Evolutionary conservation across 2,888 invertebrate species (phyloP).

Genomic region (Ophion ventricosus): DNA sequence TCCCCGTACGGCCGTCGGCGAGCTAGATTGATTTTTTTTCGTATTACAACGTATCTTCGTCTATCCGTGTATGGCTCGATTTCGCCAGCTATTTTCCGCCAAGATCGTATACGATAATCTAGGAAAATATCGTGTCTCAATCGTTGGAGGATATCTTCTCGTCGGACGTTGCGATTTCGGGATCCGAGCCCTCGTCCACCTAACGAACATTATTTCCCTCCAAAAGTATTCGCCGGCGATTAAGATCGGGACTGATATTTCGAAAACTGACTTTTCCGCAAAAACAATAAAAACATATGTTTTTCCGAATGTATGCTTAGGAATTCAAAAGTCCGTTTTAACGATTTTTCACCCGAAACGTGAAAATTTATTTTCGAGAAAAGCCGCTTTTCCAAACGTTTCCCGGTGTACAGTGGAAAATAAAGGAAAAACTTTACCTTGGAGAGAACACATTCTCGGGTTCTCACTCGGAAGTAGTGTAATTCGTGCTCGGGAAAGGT

Average conservation of each 20-base stretch:
- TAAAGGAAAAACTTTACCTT: slow-evolving; percentile 9
- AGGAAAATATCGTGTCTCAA: slow-evolving; percentile 16
- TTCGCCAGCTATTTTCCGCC: not conserved
- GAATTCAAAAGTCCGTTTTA: not conserved
- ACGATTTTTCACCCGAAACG: not conserved
- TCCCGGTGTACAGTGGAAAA: no score
- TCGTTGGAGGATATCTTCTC: slow-evolving; percentile 45
- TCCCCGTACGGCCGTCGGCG: slow-evolving; percentile 44
- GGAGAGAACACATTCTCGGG: slow-evolving; percentile 37
- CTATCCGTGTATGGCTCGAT: slow-evolving; percentile 17
- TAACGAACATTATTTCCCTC: slow-evolving; percentile 12
- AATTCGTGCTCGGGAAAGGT: slow-evolving; percentile 81
- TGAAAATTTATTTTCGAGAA: no score
- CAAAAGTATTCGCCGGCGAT: not conserved
- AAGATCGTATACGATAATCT: not conserved
- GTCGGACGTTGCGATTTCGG: slow-evolving; percentile 31
- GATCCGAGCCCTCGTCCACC: slow-evolving; percentile 44
- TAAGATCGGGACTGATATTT: not conserved
- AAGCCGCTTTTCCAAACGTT: no score
- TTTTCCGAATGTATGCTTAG: not conserved
- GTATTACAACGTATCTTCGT: not conserved
- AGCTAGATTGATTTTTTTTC: slow-evolving; percentile 30
- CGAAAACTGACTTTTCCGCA: not conserved
- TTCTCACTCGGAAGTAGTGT: slow-evolving; percentile 70
- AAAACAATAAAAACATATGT: not conserved